phyloP scores from a whole-genome alignment of 2,113 vertebrate genomes.

The Reinhardtius hippoglossoides region DNA sequence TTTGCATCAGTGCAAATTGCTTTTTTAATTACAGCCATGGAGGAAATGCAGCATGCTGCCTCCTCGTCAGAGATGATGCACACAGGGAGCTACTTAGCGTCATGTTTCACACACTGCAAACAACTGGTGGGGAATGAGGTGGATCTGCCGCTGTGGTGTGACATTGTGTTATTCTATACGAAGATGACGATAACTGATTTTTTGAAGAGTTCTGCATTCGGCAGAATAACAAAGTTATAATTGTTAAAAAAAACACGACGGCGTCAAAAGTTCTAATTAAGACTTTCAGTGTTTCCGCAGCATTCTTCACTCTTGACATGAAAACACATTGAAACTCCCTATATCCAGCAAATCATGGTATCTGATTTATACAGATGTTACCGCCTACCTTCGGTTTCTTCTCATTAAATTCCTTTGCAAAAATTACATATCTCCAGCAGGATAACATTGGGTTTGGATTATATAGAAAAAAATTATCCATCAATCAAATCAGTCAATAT shows the following conservation, averaged over 20 bases:
- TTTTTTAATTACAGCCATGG: conserved; percentile 74
- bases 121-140: conserved; percentile 44
- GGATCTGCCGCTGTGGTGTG: conserved; percentile 33
- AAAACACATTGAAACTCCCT: not conserved
- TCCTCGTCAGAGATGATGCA: conserved; percentile 44
- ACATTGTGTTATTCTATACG: conserved; percentile 28
- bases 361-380: not conserved
- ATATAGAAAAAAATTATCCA: not conserved
- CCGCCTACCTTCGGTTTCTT: not conserved
- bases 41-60: conserved; percentile 45
- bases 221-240: not conserved
- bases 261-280: not conserved
- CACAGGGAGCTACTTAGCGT: conserved; percentile 58
- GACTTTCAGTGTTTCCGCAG: not conserved
- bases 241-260: not conserved
- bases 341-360: not conserved
- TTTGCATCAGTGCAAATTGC: conserved; percentile 69
- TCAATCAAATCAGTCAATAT: not conserved
- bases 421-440: not conserved
- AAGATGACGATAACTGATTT: conserved; percentile 41
- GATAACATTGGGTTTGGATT: not conserved
- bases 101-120: conserved; percentile 62
- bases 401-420: not conserved
- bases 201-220: conserved; percentile 7
- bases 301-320: not conserved